A percentile compares a stretch with the other conserved stretches of the same genome.
These are phyloP conservation scores for Tinamus guttatus DNA, from an alignment of 2,113 vertebrate genomes.

Conservation along the genomic window DNA sequence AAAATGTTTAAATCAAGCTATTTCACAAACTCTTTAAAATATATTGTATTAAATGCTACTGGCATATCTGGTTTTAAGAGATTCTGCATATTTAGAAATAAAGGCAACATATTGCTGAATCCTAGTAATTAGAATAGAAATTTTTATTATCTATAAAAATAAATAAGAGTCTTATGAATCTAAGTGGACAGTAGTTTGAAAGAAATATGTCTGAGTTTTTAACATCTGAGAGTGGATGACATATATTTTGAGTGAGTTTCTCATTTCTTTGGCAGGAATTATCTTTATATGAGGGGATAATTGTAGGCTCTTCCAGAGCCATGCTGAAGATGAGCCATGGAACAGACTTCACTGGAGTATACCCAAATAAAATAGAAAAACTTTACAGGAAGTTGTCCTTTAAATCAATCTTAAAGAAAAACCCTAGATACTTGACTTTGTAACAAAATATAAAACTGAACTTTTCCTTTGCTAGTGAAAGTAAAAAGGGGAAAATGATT, in stretches of 20 bases:
- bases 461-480: neutral
- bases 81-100: neutral
- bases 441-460: neutral
- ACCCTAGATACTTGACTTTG: neutral
- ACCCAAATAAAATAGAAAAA: neutral
- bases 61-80: neutral
- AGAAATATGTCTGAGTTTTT: neutral
- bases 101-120: neutral
- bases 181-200: neutral
- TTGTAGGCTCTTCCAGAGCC: neutral
- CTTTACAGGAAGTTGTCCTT: neutral
- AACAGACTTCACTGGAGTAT: neutral
- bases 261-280: neutral
- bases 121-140: neutral
- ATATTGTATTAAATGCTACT: neutral
- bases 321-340: neutral
- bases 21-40: neutral
- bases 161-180: neutral
- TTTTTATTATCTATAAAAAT: neutral
- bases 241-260: neutral
- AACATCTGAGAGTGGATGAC: neutral
- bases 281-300: neutral
- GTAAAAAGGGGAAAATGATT: fast-evolving
- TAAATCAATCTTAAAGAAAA: neutral
- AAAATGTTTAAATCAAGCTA: neutral